Percentiles rank a stretch among this genome's conserved stretches.
phyloP scores from a whole-genome alignment of 2,797 vertebrate species.

The Brachymystax lenok region DNA sequence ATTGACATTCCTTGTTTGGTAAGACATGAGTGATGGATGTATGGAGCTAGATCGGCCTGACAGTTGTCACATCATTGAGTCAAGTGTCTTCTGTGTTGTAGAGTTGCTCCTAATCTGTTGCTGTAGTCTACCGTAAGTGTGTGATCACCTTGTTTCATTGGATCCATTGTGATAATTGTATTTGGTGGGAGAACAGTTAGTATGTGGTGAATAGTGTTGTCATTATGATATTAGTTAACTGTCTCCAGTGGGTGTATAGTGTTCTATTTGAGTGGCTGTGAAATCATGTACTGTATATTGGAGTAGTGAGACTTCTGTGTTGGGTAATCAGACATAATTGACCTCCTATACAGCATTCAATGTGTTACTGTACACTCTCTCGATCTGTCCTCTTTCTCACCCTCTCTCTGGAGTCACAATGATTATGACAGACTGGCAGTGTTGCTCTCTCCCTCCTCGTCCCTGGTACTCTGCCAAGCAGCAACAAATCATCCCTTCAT shows the following conservation, averaged over 20 bases:
- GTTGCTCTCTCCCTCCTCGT: conserved; percentile 33
- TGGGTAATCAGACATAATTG: background rate
- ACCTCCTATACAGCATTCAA: background rate
- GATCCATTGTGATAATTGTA: background rate
- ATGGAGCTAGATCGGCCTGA: no score
- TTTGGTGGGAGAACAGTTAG: background rate
- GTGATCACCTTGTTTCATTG: background rate
- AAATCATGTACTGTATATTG: conserved; percentile 4
- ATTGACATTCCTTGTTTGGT: background rate
- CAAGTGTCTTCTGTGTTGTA: background rate
- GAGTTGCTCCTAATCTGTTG: background rate
- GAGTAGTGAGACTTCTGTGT: conserved; percentile 10
- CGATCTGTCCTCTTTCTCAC: background rate
- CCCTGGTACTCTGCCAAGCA: conserved; percentile 48
- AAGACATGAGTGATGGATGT: background rate
- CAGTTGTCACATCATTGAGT: background rate
- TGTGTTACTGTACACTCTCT: background rate
- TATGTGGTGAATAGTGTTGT: background rate
- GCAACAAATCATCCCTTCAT: conserved; percentile 70
- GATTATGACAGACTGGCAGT: conserved; percentile 16
- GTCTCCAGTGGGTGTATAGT: background rate
- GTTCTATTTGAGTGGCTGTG: background rate
- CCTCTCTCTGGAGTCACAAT: background rate
- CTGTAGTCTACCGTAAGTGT: background rate
- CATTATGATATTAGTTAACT: background rate